Evolutionary conservation across 2,113 vertebrate genomes (phyloP), one percentile per base, ranked within the genome.

Genomic region (human): DNA sequence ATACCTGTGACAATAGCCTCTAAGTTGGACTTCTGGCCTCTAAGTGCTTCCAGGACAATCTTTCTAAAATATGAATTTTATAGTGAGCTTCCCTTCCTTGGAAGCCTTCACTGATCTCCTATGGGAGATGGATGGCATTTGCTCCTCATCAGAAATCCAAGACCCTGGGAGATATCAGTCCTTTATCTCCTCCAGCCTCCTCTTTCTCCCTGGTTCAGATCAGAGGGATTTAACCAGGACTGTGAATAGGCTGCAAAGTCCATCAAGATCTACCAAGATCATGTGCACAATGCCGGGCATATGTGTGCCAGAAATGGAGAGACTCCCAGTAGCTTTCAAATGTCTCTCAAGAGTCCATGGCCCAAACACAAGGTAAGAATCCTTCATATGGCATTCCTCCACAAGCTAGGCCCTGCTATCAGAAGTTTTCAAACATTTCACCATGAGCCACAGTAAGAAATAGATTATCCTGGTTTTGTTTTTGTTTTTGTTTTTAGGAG

Each of bases 371-470:
- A 72, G 50, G 43, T 6, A 59, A 38, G 61, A 84, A 61, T 32
- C 14, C 50, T 35, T 64, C 22, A 5, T 0, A 1, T 18, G 4
- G 1, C 68, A 2, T 59, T 35, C 8, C 17, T 14, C 76, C 40
- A 38, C 16, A 0, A 3, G 30, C 7, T 4, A 50, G 32, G 22
- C 43, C 66, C 16, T 2, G 22, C n/a, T 80, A 11, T 73, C 70
- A 40, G 52, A 82, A 76, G 23, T 35, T 38, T 78, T 91, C 80
- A 50, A 57, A 82, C 25, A 25, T 35, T 23, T 81, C 12, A 61
- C n/a, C 18, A 12, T 35, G 45, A 85, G 52, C 25, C 48, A 27
- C 0, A 5, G 64, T n/a, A 52, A 68, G 38, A 73, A 38, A 43
- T 30, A 3, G 25, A 16, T 70, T 64, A 13, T 64, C 61, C 4